phyloP scores from a whole-genome alignment of 53 echinoderm and acorn worm genomes.

The Apostichopus leukothele region DNA sequence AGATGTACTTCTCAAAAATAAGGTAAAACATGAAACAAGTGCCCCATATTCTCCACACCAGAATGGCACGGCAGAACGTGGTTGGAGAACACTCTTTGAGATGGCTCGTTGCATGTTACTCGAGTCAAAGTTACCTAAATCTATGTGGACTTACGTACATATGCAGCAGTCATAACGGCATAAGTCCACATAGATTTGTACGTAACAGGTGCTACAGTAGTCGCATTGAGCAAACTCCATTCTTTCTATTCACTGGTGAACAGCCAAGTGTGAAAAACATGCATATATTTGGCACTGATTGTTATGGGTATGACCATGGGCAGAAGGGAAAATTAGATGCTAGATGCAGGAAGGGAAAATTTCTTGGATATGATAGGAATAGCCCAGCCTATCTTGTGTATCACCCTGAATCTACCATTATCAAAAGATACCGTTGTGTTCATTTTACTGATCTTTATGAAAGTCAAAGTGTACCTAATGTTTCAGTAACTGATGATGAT shows the following conservation, averaged over 20 bases:
- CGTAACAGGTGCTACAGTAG: slow-evolving; percentile 51
- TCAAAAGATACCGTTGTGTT: slow-evolving; percentile 37
- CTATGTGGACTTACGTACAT: slow-evolving; percentile 56
- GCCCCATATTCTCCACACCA: slow-evolving; percentile 60
- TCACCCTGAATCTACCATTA: slow-evolving; percentile 37
- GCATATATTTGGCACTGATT: slow-evolving; percentile 45
- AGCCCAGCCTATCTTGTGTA: slow-evolving; percentile 60
- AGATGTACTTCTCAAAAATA: slow-evolving; percentile 28
- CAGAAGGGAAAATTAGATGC: slow-evolving; percentile 49
- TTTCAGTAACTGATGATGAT: slow-evolving; percentile 25
- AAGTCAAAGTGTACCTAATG: slow-evolving; percentile 11
- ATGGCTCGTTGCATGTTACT: slow-evolving; percentile 58
- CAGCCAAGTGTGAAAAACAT: slow-evolving; percentile 34
- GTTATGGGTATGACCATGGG: slow-evolving; percentile 50
- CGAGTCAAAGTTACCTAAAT: slow-evolving; percentile 44
- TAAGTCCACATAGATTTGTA: too few species aligned
- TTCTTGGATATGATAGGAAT: slow-evolving; percentile 48
- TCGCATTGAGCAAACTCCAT: slow-evolving; percentile 25
- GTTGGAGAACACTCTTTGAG: slow-evolving; percentile 57
- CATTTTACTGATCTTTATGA: slow-evolving; percentile 13
- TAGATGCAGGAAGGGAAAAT: slow-evolving; percentile 36
- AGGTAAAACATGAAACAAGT: slow-evolving; percentile 52
- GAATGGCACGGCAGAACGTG: slow-evolving; percentile 56
- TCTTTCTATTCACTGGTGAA: slow-evolving; percentile 37
- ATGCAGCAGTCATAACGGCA: too few species aligned